Conservation (phyloP, 2,888 invertebrate species). For the Sisyra nigra region DNA sequence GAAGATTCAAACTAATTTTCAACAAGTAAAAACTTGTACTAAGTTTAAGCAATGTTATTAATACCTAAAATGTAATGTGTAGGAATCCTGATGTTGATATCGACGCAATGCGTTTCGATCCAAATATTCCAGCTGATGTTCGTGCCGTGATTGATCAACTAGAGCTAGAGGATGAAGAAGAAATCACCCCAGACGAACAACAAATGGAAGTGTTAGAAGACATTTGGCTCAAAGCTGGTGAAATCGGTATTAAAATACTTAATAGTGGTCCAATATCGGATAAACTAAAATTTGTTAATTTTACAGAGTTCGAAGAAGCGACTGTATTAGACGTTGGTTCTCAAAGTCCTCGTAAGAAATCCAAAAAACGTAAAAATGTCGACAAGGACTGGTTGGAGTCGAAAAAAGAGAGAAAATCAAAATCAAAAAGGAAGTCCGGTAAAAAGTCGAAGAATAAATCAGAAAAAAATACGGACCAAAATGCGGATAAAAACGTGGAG, state of each 20-base stretch:
- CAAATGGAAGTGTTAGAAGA: constrained; percentile 59
- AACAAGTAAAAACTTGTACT: too few species aligned
- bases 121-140: constrained; percentile 34
- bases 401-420: constrained; percentile 16
- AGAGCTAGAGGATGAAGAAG: constrained; percentile 32
- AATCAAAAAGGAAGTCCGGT: constrained; percentile 13
- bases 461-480: not conserved
- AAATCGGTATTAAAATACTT: constrained; percentile 37
- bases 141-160: constrained; percentile 36
- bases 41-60: not conserved
- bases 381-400: constrained; percentile 6
- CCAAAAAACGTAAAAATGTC: constrained; percentile 15
- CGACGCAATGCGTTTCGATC: constrained; percentile 23
- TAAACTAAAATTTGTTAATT: constrained; percentile 6
- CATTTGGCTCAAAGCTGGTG: constrained; percentile 66
- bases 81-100: constrained; percentile 19
- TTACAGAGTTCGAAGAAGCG: constrained; percentile 33
- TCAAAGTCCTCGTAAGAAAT: constrained; percentile 22
- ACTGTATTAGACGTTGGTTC: constrained; percentile 35
- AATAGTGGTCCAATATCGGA: too few species aligned
- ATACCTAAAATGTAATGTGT: not conserved
- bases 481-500: not conserved
- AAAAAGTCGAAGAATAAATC: constrained; percentile 12
- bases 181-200: constrained; percentile 45
- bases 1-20: not conserved